Evolutionary conservation across 2,113 vertebrate species (phyloP).

Genomic region (Macroglossus sobrinus): DNA sequence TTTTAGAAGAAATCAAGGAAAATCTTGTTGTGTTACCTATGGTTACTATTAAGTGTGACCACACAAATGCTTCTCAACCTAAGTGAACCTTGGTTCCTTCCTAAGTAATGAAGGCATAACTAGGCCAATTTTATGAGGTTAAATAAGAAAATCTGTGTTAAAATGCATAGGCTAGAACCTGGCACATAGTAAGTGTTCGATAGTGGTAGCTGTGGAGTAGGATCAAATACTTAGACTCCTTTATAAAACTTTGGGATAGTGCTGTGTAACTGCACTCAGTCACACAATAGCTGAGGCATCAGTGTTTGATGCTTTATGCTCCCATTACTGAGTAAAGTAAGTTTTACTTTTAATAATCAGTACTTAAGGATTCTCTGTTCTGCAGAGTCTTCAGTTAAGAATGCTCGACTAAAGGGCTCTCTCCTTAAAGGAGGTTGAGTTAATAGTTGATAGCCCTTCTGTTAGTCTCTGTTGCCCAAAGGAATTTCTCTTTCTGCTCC

Average conservation of each 20-base stretch:
- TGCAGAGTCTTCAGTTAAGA: not conserved
- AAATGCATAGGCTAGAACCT: not conserved
- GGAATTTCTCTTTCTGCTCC: not conserved
- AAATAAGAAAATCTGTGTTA: not conserved
- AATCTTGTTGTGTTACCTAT: not conserved
- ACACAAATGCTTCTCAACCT: not conserved
- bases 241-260: not conserved
- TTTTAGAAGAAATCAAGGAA: not conserved
- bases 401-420: not conserved
- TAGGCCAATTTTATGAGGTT: not conserved
- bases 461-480: not conserved
- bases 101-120: not conserved
- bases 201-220: not conserved
- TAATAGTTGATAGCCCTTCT: not conserved
- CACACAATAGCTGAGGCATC: not conserved
- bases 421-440: not conserved
- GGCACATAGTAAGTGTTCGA: not conserved
- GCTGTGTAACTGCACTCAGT: not conserved
- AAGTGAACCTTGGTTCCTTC: not conserved
- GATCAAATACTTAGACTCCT: not conserved
- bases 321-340: not conserved
- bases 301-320: not conserved
- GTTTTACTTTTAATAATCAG: constrained; percentile 18
- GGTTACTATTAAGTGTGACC: not conserved
- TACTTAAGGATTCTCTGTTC: not conserved